Conservation (phyloP, 2,888 invertebrate genomes). For the Schrankia costaestrigalis region DNA sequence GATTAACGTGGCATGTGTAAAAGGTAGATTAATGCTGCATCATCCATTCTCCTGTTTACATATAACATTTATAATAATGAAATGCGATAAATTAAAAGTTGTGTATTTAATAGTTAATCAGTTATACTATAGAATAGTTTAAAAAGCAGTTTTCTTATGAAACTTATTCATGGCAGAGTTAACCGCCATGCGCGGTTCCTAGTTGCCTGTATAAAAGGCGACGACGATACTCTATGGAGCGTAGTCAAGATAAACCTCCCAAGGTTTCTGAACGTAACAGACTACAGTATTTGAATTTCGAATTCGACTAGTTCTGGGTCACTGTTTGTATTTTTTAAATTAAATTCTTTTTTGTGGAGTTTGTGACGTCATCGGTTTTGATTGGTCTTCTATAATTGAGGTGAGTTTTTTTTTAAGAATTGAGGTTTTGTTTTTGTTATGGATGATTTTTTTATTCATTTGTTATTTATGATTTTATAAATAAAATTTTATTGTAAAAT, state of each 20-base stretch:
- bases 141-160: not conserved
- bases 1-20: no score
- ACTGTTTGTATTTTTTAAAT: conserved; percentile 31
- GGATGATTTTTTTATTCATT: conserved; percentile 3
- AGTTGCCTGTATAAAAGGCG: conserved; percentile 40
- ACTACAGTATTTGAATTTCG: conserved; percentile 18
- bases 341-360: conserved; percentile 29
- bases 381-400: conserved; percentile 24
- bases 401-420: conserved; percentile 17
- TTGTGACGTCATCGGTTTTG: conserved; percentile 24
- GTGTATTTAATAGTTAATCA: no score
- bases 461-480: not conserved
- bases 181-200: conserved; percentile 4
- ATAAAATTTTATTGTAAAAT: not conserved
- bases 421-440: conserved; percentile 6
- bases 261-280: conserved; percentile 30
- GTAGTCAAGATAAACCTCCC: conserved; percentile 46
- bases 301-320: conserved; percentile 7
- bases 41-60: no score
- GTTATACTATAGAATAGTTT: not conserved
- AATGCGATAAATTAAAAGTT: no score
- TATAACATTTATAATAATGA: no score
- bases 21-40: no score
- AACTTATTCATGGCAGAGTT: conserved; percentile 10
- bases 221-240: conserved; percentile 21